Conservation (phyloP, 2,797 vertebrate genomes). For the Sitta carolinensis region DNA sequence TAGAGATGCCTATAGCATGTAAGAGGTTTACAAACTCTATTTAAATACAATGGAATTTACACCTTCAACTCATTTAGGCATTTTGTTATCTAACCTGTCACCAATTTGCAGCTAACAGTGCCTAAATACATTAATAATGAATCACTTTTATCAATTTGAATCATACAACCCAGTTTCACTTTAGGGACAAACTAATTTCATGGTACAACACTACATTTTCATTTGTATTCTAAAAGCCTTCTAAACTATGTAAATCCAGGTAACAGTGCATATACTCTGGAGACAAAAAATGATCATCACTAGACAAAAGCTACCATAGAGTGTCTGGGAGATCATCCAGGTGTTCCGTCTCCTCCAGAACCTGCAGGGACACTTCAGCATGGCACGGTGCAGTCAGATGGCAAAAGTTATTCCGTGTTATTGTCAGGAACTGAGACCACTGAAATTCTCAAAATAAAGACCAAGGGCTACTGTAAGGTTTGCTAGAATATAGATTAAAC, state of each 20-base stretch:
- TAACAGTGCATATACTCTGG: not conserved
- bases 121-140: not conserved
- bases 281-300: not conserved
- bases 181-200: not conserved
- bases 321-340: not conserved
- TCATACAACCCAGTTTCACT: not conserved
- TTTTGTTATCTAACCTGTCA: not conserved
- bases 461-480: not conserved
- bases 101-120: not conserved
- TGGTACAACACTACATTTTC: not conserved
- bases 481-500: not conserved
- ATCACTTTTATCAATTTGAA: not conserved
- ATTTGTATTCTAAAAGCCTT: not conserved
- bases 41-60: not conserved
- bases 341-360: not conserved
- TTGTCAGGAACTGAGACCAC: not conserved
- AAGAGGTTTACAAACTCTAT: not conserved
- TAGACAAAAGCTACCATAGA: not conserved
- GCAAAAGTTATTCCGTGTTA: not conserved
- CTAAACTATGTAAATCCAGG: not conserved
- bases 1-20: no score
- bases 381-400: rapidly evolving
- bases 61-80: not conserved
- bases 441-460: not conserved
- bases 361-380: not conserved